Percentiles rank a stretch among this genome's conserved stretches.
phyloP scores from a whole-genome alignment of 2,113 vertebrate genomes.

The Potamarius usumacintae region DNA sequence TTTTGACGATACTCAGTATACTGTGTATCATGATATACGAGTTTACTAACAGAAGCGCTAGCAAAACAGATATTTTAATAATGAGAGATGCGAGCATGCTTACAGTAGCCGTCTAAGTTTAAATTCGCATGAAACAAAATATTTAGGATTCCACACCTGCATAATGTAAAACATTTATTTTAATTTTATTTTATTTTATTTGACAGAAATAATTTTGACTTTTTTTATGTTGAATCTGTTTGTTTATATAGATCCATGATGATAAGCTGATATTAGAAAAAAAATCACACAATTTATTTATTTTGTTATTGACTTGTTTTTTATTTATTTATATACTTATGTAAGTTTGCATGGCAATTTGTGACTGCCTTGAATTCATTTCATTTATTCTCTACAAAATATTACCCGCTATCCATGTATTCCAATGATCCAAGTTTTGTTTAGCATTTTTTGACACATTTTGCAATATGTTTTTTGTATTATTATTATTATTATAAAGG shows the following conservation, averaged over 20 bases:
- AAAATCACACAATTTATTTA: neutral
- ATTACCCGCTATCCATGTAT: neutral
- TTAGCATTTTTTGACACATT: neutral
- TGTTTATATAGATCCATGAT: neutral
- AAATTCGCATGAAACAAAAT: neutral
- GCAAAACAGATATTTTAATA: neutral
- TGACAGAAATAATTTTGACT: neutral
- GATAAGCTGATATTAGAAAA: neutral
- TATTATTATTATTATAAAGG: neutral
- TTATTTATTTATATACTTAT: neutral
- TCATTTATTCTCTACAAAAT: neutral
- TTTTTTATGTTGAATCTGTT: neutral
- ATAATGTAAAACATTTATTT: neutral
- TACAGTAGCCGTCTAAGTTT: neutral
- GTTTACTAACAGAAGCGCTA: neutral
- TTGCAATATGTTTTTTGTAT: slow-evolving; percentile 7
- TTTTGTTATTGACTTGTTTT: neutral
- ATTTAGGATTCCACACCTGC: neutral
- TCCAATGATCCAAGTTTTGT: neutral
- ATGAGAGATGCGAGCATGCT: neutral
- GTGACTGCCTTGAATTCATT: neutral
- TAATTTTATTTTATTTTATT: neutral
- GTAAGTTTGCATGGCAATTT: neutral
- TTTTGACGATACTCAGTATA: neutral
- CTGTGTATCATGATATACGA: neutral